Evolutionary conservation across 2,113 vertebrate species (phyloP), one percentile per base, ranked within the genome.

Genomic region (Acanthochromis polyacanthus): DNA sequence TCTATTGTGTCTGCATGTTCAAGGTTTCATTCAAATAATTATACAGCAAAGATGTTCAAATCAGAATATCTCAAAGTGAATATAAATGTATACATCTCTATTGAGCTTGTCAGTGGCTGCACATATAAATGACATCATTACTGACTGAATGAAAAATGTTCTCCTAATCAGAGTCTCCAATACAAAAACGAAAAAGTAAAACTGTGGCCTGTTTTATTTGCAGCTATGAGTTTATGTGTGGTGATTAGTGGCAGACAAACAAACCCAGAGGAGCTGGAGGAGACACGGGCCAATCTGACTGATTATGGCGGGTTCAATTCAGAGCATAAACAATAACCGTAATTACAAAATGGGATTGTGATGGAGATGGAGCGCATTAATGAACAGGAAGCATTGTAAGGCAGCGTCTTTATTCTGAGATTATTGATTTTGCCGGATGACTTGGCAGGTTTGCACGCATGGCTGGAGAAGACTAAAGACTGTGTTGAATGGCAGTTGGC

Each of bases 191-290:
- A 53, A 84, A 75, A 71, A 84, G 38, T 40, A 22, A 77, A 82
- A 53, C 67, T 50, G 46, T 65, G 23, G 25, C 68, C 43, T 80
- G 73, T 69, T 70, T 74, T 67, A 62, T 45, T 43, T n/a, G 10
- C 74, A 85, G 82, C 90, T 75, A 75, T 63, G 59, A 71, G 71
- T 8, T 6, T 36, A 10, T 36, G 32, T 10, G 32, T 5, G n/a
- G n/a, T 84, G 70, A 89, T 90, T 73, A 83, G 5, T 65, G 59
- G 57, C 70, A 76, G 74, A 75, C 67, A 73, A 83, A 85, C 69
- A 88, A 80, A 66, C 10, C 28, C 40, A 71, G 63, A 61, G 43
- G 58, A 82, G 75, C 59, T 71, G 67, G 57, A 82, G 72, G 83
- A 73, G 57, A 56, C 22, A 4, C 11, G 3, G 30, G 38, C 74